Conservation (phyloP, 2,113 vertebrate species). For the Charina bottae region DNA sequence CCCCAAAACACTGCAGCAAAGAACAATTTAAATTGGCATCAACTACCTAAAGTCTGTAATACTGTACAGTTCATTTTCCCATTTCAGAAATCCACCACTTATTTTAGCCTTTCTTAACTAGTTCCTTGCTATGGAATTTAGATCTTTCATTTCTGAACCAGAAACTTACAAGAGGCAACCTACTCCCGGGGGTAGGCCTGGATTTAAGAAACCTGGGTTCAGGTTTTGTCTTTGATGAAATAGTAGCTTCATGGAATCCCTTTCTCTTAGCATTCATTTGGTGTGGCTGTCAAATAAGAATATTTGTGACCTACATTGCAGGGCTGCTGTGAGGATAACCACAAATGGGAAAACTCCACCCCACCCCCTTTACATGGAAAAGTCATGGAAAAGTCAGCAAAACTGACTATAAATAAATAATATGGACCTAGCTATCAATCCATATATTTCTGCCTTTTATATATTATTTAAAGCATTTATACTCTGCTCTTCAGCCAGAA, state of each 20-base stretch:
- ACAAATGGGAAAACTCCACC: neutral
- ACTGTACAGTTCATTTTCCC: neutral
- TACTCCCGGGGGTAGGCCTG: too few species aligned
- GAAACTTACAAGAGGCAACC: neutral
- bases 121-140: neutral
- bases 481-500: neutral
- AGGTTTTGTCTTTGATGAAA: neutral
- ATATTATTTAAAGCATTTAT: neutral
- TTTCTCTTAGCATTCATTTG: neutral
- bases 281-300: neutral
- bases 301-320: neutral
- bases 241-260: neutral
- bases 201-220: neutral
- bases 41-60: neutral
- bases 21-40: neutral
- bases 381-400: neutral
- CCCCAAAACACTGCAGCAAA: neutral
- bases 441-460: neutral
- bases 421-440: neutral
- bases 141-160: neutral
- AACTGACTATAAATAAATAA: neutral
- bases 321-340: neutral
- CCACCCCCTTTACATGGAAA: neutral
- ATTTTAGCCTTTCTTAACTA: neutral
- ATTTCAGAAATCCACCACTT: neutral